Evolutionary conservation across 2,797 vertebrate species (phyloP).

Genomic region (Aeoliscus strigatus): DNA sequence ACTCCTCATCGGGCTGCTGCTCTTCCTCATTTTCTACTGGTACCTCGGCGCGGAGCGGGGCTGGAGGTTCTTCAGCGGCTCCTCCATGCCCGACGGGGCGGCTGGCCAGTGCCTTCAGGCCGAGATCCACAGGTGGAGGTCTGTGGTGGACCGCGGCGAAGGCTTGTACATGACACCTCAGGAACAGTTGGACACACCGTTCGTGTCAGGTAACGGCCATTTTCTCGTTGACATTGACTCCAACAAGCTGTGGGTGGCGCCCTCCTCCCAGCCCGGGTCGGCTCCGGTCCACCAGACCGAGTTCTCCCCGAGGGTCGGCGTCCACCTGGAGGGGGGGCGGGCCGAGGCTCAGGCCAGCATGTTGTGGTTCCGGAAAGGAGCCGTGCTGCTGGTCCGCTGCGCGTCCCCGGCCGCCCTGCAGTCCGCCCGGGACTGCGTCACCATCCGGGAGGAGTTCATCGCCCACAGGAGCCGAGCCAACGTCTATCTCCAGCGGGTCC

Average conservation of each 20-base stretch:
- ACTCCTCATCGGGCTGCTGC: slow-evolving; percentile 76
- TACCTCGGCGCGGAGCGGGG: slow-evolving; percentile 76
- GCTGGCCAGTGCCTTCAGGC: slow-evolving; percentile 79
- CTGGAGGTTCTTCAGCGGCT: slow-evolving; percentile 66
- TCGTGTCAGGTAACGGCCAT: slow-evolving; percentile 87
- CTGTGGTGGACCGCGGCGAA: slow-evolving; percentile 78
- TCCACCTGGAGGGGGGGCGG: slow-evolving; percentile 69
- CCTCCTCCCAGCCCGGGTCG: slow-evolving; percentile 71
- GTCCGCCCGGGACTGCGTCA: slow-evolving; percentile 77
- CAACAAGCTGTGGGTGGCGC: slow-evolving; percentile 84
- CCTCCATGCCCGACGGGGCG: slow-evolving; percentile 66
- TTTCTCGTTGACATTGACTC: slow-evolving; percentile 80
- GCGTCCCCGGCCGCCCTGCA: slow-evolving; percentile 57
- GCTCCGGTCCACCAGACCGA: slow-evolving; percentile 80
- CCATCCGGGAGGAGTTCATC: slow-evolving; percentile 86
- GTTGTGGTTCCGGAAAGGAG: slow-evolving; percentile 82
- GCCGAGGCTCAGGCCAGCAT: slow-evolving; percentile 74
- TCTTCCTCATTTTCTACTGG: slow-evolving; percentile 87
- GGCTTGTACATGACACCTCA: slow-evolving; percentile 70
- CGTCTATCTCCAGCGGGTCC: slow-evolving; percentile 83
- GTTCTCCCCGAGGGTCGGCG: slow-evolving; percentile 69
- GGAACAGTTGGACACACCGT: slow-evolving; percentile 66
- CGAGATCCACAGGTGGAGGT: slow-evolving; percentile 81
- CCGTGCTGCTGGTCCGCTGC: slow-evolving; percentile 81
- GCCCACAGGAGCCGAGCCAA: slow-evolving; percentile 87